Conservation (phyloP, 2,113 vertebrate genomes). For the Antechinus stuartii region DNA sequence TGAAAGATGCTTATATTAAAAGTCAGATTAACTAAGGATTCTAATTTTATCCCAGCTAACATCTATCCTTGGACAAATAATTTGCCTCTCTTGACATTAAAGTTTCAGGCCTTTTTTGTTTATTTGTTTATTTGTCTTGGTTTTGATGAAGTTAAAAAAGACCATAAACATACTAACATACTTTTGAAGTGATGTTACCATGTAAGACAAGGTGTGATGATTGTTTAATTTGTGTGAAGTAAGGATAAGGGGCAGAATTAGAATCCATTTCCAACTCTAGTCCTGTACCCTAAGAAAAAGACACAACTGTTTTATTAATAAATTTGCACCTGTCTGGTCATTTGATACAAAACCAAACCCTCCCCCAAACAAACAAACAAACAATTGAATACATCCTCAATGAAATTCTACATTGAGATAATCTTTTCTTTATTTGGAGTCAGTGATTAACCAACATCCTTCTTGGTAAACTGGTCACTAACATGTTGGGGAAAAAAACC, state of each 20-base stretch:
- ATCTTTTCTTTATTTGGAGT: not conserved
- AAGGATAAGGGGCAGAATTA: not conserved
- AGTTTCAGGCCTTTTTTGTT: not conserved
- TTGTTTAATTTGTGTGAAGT: not conserved
- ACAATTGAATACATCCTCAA: not conserved
- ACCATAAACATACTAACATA: not conserved
- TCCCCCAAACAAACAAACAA: no score
- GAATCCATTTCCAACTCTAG: not conserved
- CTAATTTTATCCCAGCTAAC: not conserved
- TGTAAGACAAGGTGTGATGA: not conserved
- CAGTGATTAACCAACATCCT: not conserved
- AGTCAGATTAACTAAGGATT: not conserved
- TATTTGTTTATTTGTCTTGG: not conserved
- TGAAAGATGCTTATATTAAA: not conserved
- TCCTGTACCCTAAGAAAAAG: fast-evolving
- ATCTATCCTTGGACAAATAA: not conserved
- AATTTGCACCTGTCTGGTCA: fast-evolving
- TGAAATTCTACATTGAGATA: no score
- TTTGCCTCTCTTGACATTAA: not conserved
- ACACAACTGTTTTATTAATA: not conserved
- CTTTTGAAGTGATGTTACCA: not conserved
- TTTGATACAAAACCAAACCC: not conserved
- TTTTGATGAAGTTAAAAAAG: not conserved
- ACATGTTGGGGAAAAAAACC: no score
- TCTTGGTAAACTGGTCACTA: not conserved